phyloP scores from a whole-genome alignment of 2,888 invertebrate species.

The Leucoma salicis region DNA sequence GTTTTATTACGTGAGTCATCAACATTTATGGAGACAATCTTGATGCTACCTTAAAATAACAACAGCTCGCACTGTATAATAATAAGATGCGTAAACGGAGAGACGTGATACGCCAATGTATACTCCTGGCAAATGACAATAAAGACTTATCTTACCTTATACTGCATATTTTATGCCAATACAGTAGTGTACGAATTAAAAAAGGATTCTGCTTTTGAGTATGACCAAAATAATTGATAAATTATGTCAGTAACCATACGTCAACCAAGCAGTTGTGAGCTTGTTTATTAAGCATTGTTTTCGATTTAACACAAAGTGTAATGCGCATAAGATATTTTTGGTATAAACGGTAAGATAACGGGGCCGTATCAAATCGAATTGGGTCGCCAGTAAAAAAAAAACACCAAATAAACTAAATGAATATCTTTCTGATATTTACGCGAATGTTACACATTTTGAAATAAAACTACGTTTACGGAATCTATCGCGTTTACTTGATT shows the following conservation, averaged over 20 bases:
- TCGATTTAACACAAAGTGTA: conserved; percentile 31
- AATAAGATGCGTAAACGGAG: conserved; percentile 37
- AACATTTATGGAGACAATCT: conserved; percentile 43
- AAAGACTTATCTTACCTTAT: conserved; percentile 44
- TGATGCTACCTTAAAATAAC: conserved; percentile 34
- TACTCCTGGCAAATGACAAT: conserved; percentile 49
- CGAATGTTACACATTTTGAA: no score
- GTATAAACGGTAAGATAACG: conserved; percentile 14
- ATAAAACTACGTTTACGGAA: no score
- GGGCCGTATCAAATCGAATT: conserved; percentile 16
- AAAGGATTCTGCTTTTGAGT: conserved; percentile 27
- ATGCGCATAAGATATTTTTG: conserved; percentile 9
- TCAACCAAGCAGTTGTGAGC: conserved; percentile 38
- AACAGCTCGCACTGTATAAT: conserved; percentile 21
- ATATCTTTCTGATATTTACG: no score
- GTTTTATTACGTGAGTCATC: conserved; percentile 46
- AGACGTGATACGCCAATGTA: conserved; percentile 44
- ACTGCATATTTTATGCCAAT: conserved; percentile 44
- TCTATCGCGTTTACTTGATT: no score
- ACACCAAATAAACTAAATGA: no score
- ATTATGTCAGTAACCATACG: conserved; percentile 40
- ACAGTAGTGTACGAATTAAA: conserved; percentile 49
- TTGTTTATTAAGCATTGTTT: conserved; percentile 54
- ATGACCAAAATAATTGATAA: conserved; percentile 44
- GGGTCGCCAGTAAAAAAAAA: conserved; percentile 15